phyloP scores from a whole-genome alignment of 1,140 invertebrate species.

The Diabrotica virgifera region DNA sequence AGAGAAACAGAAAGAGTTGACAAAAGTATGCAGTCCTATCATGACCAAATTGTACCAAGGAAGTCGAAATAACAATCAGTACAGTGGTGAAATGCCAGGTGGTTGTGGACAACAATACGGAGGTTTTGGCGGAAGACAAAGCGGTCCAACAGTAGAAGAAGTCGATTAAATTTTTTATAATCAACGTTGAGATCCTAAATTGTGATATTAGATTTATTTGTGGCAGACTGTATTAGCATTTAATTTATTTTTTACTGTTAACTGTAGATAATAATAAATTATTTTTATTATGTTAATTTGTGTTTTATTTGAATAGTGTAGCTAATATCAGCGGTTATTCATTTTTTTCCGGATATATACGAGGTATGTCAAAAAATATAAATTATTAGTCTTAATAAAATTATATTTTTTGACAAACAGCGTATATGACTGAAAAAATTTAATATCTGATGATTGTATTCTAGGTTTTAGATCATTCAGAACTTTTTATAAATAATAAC shows the following conservation, averaged over 20 bases:
- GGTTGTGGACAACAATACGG: slow-evolving; percentile 47
- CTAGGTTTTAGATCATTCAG: too few relatives aligned
- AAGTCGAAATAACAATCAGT: slow-evolving; percentile 49
- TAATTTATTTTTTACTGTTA: background rate
- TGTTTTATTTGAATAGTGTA: too few relatives aligned
- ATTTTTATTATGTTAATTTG: too few relatives aligned
- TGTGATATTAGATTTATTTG: background rate
- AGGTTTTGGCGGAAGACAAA: slow-evolving; percentile 32
- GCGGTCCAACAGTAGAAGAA: slow-evolving; percentile 65
- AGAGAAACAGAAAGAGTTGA: slow-evolving; percentile 44
- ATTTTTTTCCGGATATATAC: too few relatives aligned
- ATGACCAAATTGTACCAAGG: slow-evolving; percentile 51
- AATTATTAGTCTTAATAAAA: too few relatives aligned
- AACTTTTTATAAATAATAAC: too few relatives aligned
- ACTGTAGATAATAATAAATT: background rate
- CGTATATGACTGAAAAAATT: too few relatives aligned
- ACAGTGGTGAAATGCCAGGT: slow-evolving; percentile 45
- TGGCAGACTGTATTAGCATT: background rate
- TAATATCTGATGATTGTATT: too few relatives aligned
- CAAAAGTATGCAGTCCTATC: slow-evolving; percentile 49
- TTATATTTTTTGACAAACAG: too few relatives aligned
- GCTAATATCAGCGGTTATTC: too few relatives aligned
- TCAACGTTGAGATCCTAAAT: background rate
- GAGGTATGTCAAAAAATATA: too few relatives aligned
- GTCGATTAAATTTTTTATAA: slow-evolving; percentile 57